Conservation (phyloP, 2,797 vertebrate species). For the Eulemur mongoz region DNA sequence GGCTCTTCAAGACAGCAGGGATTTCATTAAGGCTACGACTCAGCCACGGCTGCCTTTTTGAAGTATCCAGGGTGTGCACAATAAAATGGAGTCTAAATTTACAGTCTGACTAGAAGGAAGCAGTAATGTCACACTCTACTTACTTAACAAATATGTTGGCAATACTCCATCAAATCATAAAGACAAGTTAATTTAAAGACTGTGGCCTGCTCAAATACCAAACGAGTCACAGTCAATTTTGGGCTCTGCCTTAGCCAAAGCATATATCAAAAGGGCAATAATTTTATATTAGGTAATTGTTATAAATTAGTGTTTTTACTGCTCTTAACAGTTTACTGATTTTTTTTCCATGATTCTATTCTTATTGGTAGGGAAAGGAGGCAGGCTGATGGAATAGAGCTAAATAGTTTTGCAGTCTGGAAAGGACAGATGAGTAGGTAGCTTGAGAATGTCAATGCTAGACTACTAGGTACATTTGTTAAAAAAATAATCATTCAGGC, state of each 20-base stretch:
- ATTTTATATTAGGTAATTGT: constrained; percentile 71
- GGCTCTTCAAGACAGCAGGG: not conserved
- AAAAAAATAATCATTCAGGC: constrained; percentile 48
- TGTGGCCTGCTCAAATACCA: constrained; percentile 39
- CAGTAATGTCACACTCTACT: constrained; percentile 60
- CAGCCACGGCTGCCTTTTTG: not conserved
- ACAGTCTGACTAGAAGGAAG: constrained; percentile 55
- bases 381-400: not conserved
- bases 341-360: not conserved
- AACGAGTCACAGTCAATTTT: constrained; percentile 45
- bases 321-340: constrained; percentile 37
- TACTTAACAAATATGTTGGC: constrained; percentile 66
- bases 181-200: constrained; percentile 73
- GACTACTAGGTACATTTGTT: constrained; percentile 24
- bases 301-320: constrained; percentile 67
- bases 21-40: not conserved
- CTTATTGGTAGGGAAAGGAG: constrained; percentile 37
- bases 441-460: constrained; percentile 38
- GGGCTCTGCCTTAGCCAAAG: constrained; percentile 52
- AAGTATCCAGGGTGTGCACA: not conserved
- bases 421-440: constrained; percentile 46
- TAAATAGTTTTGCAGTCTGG: constrained; percentile 33
- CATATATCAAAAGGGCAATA: constrained; percentile 58
- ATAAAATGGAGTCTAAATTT: constrained; percentile 57
- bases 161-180: constrained; percentile 60